A percentile compares a stretch with the other conserved stretches of the same genome.
phyloP scores from a whole-genome alignment of 2,113 vertebrate genomes.

The Daubentonia madagascariensis region DNA sequence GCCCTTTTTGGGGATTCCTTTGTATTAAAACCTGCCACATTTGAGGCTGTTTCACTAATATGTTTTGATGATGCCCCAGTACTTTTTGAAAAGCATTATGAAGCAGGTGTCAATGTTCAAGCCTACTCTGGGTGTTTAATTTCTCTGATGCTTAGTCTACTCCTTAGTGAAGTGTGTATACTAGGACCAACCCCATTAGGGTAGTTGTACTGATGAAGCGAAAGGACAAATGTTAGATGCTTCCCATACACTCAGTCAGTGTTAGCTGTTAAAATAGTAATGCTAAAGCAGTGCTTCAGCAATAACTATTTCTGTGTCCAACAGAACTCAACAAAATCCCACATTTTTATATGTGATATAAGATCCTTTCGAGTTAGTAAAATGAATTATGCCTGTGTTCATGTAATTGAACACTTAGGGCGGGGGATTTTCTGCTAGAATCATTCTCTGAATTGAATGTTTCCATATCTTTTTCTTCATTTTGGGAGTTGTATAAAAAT shows the following conservation, averaged over 20 bases:
- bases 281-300: too few relatives aligned
- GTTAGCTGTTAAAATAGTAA: too few relatives aligned
- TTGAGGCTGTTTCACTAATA: background rate
- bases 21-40: background rate
- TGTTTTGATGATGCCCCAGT: background rate
- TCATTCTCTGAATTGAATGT: background rate
- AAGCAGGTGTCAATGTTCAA: background rate
- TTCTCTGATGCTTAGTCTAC: background rate
- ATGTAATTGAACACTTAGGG: background rate
- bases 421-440: background rate
- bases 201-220: too few relatives aligned
- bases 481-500: background rate
- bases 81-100: background rate
- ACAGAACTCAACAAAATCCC: background rate
- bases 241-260: background rate
- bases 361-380: background rate
- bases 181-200: background rate
- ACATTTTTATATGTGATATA: background rate
- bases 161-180: background rate
- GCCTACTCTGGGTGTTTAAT: background rate
- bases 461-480: background rate
- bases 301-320: background rate
- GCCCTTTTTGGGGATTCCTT: background rate
- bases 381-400: background rate
- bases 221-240: background rate